phyloP scores from a whole-genome alignment of 2,888 invertebrate genomes.

The Polymixis lichenea region DNA sequence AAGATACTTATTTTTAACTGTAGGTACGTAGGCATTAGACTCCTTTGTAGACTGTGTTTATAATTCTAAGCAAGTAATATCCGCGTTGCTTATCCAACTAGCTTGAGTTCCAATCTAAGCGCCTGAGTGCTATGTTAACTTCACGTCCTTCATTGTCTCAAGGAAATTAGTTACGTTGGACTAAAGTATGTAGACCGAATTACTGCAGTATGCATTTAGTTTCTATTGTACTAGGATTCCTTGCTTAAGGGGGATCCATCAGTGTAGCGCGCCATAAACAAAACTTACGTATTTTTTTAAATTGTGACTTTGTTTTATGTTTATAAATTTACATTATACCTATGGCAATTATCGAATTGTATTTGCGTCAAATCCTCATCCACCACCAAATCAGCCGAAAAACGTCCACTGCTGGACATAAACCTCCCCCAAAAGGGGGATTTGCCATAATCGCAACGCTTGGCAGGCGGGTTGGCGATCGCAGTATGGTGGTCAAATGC shows the following conservation, averaged over 20 bases:
- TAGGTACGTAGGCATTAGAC: neutral
- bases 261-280: neutral
- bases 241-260: neutral
- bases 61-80: conserved; percentile 19
- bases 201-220: neutral
- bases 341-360: too few relatives aligned
- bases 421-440: too few relatives aligned
- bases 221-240: conserved; percentile 3
- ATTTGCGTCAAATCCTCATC: too few relatives aligned
- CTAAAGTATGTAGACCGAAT: conserved; percentile 7
- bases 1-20: neutral
- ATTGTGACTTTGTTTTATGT: neutral
- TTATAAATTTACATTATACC: too few relatives aligned
- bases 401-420: too few relatives aligned
- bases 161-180: conserved; percentile 41
- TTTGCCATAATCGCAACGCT: too few relatives aligned
- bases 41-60: conserved; percentile 1
- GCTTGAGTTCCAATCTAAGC: conserved; percentile 32
- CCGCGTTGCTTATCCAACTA: neutral
- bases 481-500: too few relatives aligned
- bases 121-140: conserved; percentile 19
- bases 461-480: too few relatives aligned
- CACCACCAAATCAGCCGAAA: too few relatives aligned
- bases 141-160: conserved; percentile 5
- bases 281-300: too few relatives aligned